These are phyloP conservation scores for Cydia strobilella DNA, from an alignment of 1,140 invertebrate genomes.

Conservation along the genomic window DNA sequence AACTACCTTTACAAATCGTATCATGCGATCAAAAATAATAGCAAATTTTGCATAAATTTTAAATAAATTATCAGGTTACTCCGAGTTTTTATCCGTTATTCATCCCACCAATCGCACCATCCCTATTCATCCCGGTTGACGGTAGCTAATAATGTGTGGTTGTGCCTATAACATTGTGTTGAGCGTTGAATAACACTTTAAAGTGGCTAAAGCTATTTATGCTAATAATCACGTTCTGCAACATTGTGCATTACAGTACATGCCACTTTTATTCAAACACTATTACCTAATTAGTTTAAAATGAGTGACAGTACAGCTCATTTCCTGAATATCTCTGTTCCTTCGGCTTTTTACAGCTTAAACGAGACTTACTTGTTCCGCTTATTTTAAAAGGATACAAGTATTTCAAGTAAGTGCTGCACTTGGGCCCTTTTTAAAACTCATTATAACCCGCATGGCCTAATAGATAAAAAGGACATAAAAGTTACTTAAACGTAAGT, in stretches of 20 bases:
- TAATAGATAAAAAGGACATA: not conserved
- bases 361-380: not conserved
- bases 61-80: no score
- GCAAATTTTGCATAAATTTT: no score
- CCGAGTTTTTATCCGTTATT: no score
- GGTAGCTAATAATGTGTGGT: no score
- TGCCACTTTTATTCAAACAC: not conserved
- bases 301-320: not conserved
- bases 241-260: not conserved
- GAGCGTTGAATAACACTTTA: no score
- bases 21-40: no score
- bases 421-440: not conserved
- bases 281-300: conserved; percentile 1
- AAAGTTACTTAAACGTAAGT: not conserved
- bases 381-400: not conserved
- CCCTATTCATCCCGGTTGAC: no score
- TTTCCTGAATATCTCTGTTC: not conserved
- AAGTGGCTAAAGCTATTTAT: not conserved
- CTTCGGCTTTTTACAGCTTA: not conserved
- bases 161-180: no score
- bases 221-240: not conserved
- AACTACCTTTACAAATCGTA: no score
- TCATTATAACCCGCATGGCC: not conserved
- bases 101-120: no score
- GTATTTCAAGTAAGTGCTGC: not conserved